Percentiles rank a stretch among this genome's conserved stretches.
phyloP scores from a whole-genome alignment of 2,113 vertebrate genomes.

The Lipophrys pholis region DNA sequence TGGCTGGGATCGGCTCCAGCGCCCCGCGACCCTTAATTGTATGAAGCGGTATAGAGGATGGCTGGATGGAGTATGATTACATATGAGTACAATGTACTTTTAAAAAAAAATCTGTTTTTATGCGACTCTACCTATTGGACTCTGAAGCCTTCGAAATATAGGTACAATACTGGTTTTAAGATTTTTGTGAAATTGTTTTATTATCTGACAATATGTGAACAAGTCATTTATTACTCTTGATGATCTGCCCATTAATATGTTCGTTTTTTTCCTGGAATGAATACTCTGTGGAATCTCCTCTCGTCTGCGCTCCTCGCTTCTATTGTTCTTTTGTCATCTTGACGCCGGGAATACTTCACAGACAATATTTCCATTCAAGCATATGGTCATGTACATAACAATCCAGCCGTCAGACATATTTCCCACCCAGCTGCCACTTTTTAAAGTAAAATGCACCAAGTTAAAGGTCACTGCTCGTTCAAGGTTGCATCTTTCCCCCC shows the following conservation, averaged over 20 bases:
- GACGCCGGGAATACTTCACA: slow-evolving; percentile 31
- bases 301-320: background rate
- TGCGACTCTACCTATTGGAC: too few relatives aligned
- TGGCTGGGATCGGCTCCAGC: too few relatives aligned
- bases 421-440: slow-evolving; percentile 51
- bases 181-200: background rate
- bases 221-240: slow-evolving; percentile 8
- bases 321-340: slow-evolving; percentile 31
- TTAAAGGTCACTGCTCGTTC: slow-evolving; percentile 73
- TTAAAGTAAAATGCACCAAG: slow-evolving; percentile 52
- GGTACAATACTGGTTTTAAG: too few relatives aligned
- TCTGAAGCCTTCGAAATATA: too few relatives aligned
- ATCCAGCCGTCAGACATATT: slow-evolving; percentile 13
- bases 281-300: background rate
- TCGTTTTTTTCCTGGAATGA: background rate
- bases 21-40: too few relatives aligned
- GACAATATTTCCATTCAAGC: slow-evolving; percentile 18
- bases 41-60: too few relatives aligned
- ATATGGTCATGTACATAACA: slow-evolving; percentile 47
- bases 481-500: slow-evolving; percentile 67
- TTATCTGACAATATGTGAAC: background rate
- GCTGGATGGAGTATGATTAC: too few relatives aligned
- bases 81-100: too few relatives aligned
- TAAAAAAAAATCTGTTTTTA: too few relatives aligned
- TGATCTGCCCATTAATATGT: slow-evolving; percentile 3